Evolutionary conservation across 2,113 vertebrate genomes (phyloP).

Genomic region (Dendrocopos noguchii): DNA sequence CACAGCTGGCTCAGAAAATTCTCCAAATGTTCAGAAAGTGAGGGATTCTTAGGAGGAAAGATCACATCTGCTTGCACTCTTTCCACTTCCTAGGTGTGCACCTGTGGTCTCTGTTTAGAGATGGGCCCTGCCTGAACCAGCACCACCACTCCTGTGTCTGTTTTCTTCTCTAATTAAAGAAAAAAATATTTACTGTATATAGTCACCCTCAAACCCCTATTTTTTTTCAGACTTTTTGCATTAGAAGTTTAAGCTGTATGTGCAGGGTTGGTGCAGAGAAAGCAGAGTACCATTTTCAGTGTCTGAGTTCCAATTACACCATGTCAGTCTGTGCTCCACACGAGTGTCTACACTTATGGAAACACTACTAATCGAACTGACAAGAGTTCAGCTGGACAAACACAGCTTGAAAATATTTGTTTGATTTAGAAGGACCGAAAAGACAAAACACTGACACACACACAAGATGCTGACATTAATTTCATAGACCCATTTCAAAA

Average conservation of each 20-base stretch:
- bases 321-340: neutral
- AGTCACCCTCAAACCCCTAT: accelerated
- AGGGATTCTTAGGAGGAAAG: neutral
- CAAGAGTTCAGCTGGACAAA: slow-evolving; percentile 46
- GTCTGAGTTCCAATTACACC: neutral
- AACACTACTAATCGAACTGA: slow-evolving; percentile 24
- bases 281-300: neutral
- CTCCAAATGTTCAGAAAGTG: neutral
- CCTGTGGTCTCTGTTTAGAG: accelerated
- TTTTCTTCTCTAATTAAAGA: neutral
- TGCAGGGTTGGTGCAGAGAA: neutral
- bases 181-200: too few relatives aligned
- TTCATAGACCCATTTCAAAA: neutral
- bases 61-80: accelerated
- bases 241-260: neutral
- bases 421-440: slow-evolving; percentile 11
- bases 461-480: neutral
- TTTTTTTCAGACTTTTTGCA: neutral
- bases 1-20: neutral
- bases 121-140: neutral
- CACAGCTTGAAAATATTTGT: slow-evolving; percentile 41
- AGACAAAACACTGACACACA: neutral
- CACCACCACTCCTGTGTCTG: accelerated
- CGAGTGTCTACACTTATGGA: slow-evolving; percentile 3
- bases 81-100: neutral